Conservation (phyloP, 92 coral and sea anemone genomes). For the Paragorgia papillata region DNA sequence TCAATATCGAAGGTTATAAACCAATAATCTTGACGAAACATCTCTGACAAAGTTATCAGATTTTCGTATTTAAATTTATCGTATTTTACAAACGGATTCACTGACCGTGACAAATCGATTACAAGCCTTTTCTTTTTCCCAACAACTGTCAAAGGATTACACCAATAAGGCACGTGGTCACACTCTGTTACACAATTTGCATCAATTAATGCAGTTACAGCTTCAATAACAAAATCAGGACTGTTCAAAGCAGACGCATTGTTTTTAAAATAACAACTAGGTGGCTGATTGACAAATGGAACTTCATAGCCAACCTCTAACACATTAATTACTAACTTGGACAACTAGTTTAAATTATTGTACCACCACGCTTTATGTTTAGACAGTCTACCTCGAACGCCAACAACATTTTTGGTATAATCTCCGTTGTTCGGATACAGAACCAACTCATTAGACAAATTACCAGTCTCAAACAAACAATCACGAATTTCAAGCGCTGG, state of each 20-base stretch:
- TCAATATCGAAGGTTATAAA: slow-evolving; percentile 60
- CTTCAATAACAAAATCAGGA: slow-evolving; percentile 49
- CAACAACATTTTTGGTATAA: not conserved
- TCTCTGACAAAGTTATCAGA: slow-evolving; percentile 51
- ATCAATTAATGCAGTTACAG: slow-evolving; percentile 45
- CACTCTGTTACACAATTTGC: slow-evolving; percentile 54
- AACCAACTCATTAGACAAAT: no score
- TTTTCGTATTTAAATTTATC: slow-evolving; percentile 62
- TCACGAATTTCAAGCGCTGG: no score
- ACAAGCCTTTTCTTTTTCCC: slow-evolving; percentile 63
- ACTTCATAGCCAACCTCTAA: slow-evolving; percentile 43
- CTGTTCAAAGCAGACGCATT: slow-evolving; percentile 45
- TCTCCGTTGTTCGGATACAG: not conserved
- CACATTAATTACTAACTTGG: slow-evolving; percentile 45
- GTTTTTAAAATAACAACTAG: slow-evolving; percentile 48
- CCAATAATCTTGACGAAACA: slow-evolving; percentile 58
- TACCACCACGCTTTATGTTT: slow-evolving; percentile 52
- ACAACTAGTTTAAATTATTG: slow-evolving; percentile 46
- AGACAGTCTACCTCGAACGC: slow-evolving; percentile 56
- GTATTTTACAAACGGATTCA: slow-evolving; percentile 43
- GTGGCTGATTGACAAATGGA: slow-evolving; percentile 53
- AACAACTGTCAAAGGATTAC: slow-evolving; percentile 60
- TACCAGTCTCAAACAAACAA: not conserved
- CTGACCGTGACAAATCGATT: slow-evolving; percentile 60
- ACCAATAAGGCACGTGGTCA: slow-evolving; percentile 47